A percentile compares a stretch with the other conserved stretches of the same genome.
These are phyloP conservation scores for Plestiodon gilberti DNA, from an alignment of 2,113 vertebrate species.

Conservation along the genomic window DNA sequence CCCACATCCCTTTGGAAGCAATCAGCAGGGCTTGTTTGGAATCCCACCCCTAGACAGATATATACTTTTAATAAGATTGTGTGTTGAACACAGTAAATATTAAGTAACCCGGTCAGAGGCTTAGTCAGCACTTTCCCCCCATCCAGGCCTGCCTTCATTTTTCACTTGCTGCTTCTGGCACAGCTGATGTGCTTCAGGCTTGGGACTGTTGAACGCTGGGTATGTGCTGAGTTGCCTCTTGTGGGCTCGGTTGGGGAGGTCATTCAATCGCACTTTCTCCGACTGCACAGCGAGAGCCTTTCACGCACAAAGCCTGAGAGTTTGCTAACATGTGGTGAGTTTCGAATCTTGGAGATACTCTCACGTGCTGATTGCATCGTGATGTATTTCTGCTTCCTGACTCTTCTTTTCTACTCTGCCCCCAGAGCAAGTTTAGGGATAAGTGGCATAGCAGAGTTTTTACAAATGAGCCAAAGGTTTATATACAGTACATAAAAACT, in stretches of 20 bases:
- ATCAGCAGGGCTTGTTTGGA: fast-evolving
- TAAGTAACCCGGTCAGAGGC: background rate
- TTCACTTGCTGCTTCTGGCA: background rate
- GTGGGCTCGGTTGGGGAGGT: background rate
- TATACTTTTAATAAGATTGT: fast-evolving
- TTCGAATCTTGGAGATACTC: background rate
- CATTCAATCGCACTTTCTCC: background rate
- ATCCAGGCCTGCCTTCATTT: background rate
- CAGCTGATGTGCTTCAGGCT: background rate
- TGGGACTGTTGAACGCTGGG: background rate
- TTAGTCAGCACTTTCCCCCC: background rate
- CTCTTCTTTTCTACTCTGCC: no score
- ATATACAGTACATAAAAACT: no score
- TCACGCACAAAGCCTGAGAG: no score
- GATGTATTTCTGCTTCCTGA: no score
- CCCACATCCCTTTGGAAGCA: fast-evolving
- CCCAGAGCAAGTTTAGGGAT: no score
- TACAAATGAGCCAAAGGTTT: no score
- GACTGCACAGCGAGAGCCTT: background rate
- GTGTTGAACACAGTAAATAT: fast-evolving
- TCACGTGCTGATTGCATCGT: no score
- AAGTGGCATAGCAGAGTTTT: no score
- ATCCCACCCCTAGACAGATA: background rate
- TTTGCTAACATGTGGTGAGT: background rate
- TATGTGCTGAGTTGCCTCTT: background rate